A percentile compares a stretch with the other conserved stretches of the same genome.
Conservation (phyloP, 2,797 vertebrate species). For the Aphelocoma californica region DNA sequence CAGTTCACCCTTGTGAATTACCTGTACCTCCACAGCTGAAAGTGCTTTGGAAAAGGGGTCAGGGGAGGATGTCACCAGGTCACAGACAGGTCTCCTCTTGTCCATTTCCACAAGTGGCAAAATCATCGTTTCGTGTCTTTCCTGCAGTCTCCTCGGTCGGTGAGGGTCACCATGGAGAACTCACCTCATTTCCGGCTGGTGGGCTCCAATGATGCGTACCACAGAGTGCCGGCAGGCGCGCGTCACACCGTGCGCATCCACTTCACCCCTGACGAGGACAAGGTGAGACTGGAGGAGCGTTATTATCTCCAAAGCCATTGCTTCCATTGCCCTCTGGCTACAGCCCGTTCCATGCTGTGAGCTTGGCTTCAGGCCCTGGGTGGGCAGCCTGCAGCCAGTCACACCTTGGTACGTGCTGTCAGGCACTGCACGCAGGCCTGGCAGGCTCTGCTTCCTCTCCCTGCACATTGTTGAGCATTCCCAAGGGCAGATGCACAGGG, state of each 20-base stretch:
- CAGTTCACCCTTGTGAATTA: background rate
- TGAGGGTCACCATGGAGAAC: constrained; percentile 79
- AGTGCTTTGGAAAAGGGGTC: background rate
- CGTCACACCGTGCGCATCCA: constrained; percentile 72
- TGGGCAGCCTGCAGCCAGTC: background rate
- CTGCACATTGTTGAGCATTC: fast-evolving
- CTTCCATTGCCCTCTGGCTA: background rate
- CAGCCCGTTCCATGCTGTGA: background rate
- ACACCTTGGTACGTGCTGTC: background rate
- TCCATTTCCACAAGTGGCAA: background rate
- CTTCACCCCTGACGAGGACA: constrained; percentile 85
- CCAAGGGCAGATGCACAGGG: background rate
- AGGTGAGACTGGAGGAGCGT: constrained; percentile 74
- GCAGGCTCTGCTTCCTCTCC: background rate
- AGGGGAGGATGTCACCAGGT: background rate
- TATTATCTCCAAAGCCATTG: background rate
- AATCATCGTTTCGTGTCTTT: background rate
- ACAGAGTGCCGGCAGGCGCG: constrained; percentile 81
- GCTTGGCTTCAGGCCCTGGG: background rate
- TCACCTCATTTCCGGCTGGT: constrained; percentile 82
- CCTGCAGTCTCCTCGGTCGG: constrained; percentile 75
- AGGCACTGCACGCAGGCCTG: background rate
- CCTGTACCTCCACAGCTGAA: background rate
- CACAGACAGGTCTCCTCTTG: background rate
- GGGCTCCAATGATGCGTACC: constrained; percentile 60